Evolutionary conservation across 2,797 vertebrate genomes (phyloP).

Genomic region (Dipus sagitta): DNA sequence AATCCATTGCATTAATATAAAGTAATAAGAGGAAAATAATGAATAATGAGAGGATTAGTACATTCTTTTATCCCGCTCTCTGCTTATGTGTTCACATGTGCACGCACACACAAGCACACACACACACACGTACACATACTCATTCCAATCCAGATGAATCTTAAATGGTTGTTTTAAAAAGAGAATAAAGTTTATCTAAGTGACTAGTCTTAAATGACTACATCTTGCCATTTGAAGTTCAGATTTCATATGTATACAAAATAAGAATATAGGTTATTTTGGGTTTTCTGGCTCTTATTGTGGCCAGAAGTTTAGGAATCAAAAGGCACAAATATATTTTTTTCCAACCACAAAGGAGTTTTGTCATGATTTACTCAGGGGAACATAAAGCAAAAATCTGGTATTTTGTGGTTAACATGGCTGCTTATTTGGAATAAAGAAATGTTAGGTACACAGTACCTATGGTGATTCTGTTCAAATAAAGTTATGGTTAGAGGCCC

Average conservation of each 20-base stretch:
- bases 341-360: background rate
- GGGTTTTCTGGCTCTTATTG: constrained; percentile 10
- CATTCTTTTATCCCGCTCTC: background rate
- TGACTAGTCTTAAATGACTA: background rate
- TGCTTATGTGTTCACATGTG: background rate
- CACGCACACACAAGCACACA: background rate
- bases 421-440: constrained; percentile 5
- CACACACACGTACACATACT: background rate
- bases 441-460: background rate
- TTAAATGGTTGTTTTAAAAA: constrained; percentile 2
- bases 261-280: background rate
- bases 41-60: background rate
- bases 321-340: background rate
- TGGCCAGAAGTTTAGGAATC: background rate
- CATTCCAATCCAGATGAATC: background rate
- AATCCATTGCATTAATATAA: background rate
- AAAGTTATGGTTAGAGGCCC: background rate
- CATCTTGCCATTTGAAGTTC: background rate
- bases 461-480: constrained; percentile 14
- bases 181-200: constrained; percentile 30
- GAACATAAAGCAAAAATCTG: constrained; percentile 37
- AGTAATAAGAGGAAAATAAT: too few species aligned
- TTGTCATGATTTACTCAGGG: constrained; percentile 28
- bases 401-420: constrained; percentile 22
- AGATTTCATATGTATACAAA: constrained; percentile 11